These are phyloP conservation scores for Idaea straminata DNA, from an alignment of 2,888 invertebrate genomes.

Conservation along the genomic window DNA sequence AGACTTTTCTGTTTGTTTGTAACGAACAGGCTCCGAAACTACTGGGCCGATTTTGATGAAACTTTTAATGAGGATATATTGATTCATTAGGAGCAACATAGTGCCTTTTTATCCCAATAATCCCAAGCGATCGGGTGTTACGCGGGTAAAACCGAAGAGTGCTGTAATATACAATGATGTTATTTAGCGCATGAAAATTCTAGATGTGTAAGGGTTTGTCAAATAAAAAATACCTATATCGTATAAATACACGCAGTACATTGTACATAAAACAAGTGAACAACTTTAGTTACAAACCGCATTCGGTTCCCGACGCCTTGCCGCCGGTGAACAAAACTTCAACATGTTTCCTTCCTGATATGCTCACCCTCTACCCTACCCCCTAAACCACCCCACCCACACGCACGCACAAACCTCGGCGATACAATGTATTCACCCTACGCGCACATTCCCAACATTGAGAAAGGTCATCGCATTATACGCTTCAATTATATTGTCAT, in stretches of 20 bases:
- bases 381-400: conserved; percentile 35
- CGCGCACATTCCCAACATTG: conserved; percentile 37
- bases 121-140: no score
- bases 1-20: no score
- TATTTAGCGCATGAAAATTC: background rate
- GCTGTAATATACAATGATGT: no score
- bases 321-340: conserved; percentile 82
- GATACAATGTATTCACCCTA: conserved; percentile 23
- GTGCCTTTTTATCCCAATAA: no score
- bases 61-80: no score
- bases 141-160: no score
- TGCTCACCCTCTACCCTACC: conserved; percentile 35
- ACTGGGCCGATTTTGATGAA: no score
- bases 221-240: conserved; percentile 21
- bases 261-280: conserved; percentile 31
- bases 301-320: conserved; percentile 75
- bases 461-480: conserved; percentile 36
- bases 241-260: conserved; percentile 22
- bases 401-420: conserved; percentile 31
- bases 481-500: conserved; percentile 28
- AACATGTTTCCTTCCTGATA: conserved; percentile 71
- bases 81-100: no score
- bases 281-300: conserved; percentile 61
- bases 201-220: conserved; percentile 9
- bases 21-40: no score